Evolutionary conservation across 1,140 invertebrate species (phyloP), one percentile per base, ranked within the genome.

Genomic region (Drosophila sp.): DNA sequence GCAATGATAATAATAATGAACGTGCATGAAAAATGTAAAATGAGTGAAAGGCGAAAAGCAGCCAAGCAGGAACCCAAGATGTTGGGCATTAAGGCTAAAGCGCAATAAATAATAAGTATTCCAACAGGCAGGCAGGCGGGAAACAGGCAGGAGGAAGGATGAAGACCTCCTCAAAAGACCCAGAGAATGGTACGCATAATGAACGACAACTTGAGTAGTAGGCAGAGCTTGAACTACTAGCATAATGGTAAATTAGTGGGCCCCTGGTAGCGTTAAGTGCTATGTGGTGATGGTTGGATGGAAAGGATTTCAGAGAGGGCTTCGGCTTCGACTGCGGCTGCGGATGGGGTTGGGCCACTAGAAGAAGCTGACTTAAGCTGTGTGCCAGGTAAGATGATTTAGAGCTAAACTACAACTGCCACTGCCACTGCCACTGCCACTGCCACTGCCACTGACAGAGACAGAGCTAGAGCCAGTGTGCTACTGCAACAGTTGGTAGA

Each of bases 11-110:
- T 86, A 86, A 79, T 87, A 87, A 87, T 89, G 84, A 87, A 77
- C 84, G 83, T 89, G 84, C 83, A 89, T 87, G 83, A 87, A 87
- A 89, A 87, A 87, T 89, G 83, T 84, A 79, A 79, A 75, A 83
- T 79, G 82, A 86, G 75, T 85, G 74, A 86, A 85, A 72, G 82
- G 75, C 66, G 44, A 61, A 61, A 57, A 44, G 32, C 62, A 74
- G 64, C 73, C 70, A 61, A 69, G 69, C 72, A 66, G 44, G 44
- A 50, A 50, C 69, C 66, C 66, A 74, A 60, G 56, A 68, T 69
- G 33, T 72, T 58, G 76, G 63, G 68, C 79, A 84, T 78, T 86
- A 89, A 50, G 44, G 76, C 83, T 83, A 83, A 89, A 84, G 83
- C 83, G 76, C 80, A 89, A 87, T 87, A 87, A 87, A 87, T 87